Evolutionary conservation across 2,113 vertebrate genomes (phyloP), one percentile per base, ranked within the genome.

Genomic region (Odobenus rosmarus): DNA sequence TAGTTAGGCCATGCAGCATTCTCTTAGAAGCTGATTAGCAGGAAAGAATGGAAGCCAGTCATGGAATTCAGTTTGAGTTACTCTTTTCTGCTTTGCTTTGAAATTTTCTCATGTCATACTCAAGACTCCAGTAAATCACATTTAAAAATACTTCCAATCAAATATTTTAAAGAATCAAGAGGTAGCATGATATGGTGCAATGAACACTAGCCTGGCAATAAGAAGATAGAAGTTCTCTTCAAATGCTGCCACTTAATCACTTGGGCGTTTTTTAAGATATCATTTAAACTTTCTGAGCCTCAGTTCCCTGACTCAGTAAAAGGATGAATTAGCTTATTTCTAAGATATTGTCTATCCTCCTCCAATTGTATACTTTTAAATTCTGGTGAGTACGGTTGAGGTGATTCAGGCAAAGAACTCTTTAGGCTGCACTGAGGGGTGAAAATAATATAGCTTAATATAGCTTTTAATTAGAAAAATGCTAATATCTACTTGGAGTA

Each of bases 141-240:
- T 79, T 97, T 84, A 64, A 82, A 96, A 88, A 71, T 39, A 76
- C 36, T 96, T 97, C 84, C 93, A 95, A 88, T 93, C 72, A 42
- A 69, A 80, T 72, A 39, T 96, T 93, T 92, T 88, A 85, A 91
- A 97, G 71, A 94, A 80, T 82, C n/a, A 81, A 83, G 97, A 98
- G 96, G 97, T 97, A 98, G 97, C 77, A 53, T 92, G 59, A 61
- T 91, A 83, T 14, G 67, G 74, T 96, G 31, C 82, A 93, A 24
- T 57, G 33, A 85, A 69, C 53, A 76, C 57, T 71, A 81, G 79
- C 55, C 64, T 85, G 39, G 62, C 39, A 91, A 31, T 76, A 61
- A 61, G 59, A 90, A 91, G 77, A 81, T 2, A 72, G n/a, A 28
- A 74, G n/a, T 24, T 46, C 33, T 83, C 93, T 72, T 83, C 55